phyloP scores from a whole-genome alignment of 1,140 invertebrate genomes.

The Vanessa atalanta region DNA sequence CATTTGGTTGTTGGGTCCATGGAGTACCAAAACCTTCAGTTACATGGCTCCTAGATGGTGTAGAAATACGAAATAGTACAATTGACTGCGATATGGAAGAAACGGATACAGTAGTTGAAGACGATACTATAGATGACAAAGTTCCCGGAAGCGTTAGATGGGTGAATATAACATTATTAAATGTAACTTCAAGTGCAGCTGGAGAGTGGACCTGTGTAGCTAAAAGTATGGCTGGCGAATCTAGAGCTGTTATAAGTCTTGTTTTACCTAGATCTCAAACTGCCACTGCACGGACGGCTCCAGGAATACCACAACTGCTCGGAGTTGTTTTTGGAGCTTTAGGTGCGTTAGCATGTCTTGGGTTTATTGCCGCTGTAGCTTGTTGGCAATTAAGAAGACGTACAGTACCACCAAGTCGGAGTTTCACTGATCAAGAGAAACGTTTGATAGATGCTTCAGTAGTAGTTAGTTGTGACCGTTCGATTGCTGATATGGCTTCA shows the following conservation, averaged over 20 bases:
- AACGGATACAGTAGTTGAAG: conserved; percentile 64
- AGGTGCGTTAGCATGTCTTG: conserved; percentile 65
- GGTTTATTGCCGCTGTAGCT: conserved; percentile 69
- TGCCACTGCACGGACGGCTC: conserved; percentile 69
- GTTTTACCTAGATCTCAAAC: conserved; percentile 70
- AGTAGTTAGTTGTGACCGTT: conserved; percentile 87
- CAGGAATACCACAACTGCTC: conserved; percentile 74
- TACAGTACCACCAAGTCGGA: conserved; percentile 86
- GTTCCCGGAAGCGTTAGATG: conserved; percentile 73
- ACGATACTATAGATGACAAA: conserved; percentile 64
- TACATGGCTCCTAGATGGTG: conserved; percentile 90
- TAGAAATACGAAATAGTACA: conserved; percentile 69
- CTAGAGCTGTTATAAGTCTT: conserved; percentile 73
- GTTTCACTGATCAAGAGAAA: conserved; percentile 92
- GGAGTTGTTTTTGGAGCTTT: conserved; percentile 75
- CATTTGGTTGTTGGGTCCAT: conserved; percentile 89
- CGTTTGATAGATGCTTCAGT: conserved; percentile 88
- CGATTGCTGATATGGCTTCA: conserved; percentile 78
- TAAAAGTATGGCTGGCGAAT: conserved; percentile 70
- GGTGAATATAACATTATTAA: conserved; percentile 76
- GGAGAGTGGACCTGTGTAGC: conserved; percentile 78
- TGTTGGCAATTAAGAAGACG: conserved; percentile 77
- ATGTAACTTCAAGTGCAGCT: conserved; percentile 75
- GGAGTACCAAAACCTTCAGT: conserved; percentile 92
- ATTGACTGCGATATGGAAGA: conserved; percentile 76